phyloP scores from a whole-genome alignment of 2,888 invertebrate species.

The Lasioglossum morio region DNA sequence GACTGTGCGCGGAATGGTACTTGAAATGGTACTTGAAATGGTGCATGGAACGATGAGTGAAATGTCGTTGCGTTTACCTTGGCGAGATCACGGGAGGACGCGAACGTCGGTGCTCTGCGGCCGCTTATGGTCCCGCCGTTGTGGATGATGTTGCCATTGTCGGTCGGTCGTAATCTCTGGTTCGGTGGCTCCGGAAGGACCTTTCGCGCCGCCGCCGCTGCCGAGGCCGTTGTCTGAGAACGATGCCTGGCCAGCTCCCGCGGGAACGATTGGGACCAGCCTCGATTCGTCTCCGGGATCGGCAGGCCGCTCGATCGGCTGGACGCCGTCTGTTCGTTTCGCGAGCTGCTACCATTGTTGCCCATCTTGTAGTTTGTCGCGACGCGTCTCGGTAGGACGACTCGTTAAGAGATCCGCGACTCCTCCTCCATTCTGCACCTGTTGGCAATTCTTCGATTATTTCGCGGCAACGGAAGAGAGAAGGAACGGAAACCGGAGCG shows the following conservation, averaged over 20 bases:
- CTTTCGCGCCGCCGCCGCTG: constrained; percentile 83
- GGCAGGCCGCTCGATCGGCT: constrained; percentile 57
- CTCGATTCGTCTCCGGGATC: constrained; percentile 71
- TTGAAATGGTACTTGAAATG: background rate
- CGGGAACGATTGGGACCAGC: constrained; percentile 81
- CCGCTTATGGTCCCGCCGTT: constrained; percentile 94
- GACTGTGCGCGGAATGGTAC: background rate
- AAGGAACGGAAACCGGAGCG: background rate
- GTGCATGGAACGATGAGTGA: background rate
- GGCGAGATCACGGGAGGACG: constrained; percentile 80
- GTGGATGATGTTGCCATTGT: constrained; percentile 93
- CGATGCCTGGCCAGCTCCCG: constrained; percentile 76
- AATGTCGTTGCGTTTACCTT: constrained; percentile 71
- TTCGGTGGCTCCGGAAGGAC: constrained; percentile 90
- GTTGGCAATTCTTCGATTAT: background rate
- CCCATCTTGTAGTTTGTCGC: constrained; percentile 72
- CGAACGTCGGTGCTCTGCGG: constrained; percentile 85
- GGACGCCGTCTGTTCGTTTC: constrained; percentile 58
- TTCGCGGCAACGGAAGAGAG: background rate
- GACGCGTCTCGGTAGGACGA: background rate
- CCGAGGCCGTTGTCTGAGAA: constrained; percentile 73
- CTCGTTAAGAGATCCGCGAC: constrained; percentile 35
- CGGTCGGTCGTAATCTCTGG: constrained; percentile 90
- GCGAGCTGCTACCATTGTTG: constrained; percentile 77
- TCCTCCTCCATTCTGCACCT: constrained; percentile 57